Percentiles rank a stretch among this genome's conserved stretches.
phyloP scores from a whole-genome alignment of 2,888 invertebrate genomes.

The Hypselothyrea guttata region DNA sequence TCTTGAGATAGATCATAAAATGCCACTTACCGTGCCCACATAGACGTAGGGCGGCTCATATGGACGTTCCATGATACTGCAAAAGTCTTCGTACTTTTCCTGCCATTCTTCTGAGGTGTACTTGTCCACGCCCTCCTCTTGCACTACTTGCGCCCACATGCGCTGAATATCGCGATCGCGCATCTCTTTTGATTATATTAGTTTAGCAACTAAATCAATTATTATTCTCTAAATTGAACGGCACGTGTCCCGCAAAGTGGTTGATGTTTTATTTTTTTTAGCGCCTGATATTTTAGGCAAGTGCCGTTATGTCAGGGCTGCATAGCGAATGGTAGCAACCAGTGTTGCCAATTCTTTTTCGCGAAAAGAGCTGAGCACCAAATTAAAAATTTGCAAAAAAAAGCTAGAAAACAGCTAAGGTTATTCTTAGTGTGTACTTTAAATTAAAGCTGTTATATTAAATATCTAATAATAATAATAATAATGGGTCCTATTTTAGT shows the following conservation, averaged over 20 bases:
- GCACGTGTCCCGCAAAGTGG: not conserved
- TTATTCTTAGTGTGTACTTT: too few relatives aligned
- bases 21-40: constrained; percentile 19
- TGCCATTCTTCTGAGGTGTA: constrained; percentile 30
- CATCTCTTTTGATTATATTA: constrained; percentile 12
- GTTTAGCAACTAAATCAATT: not conserved
- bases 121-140: constrained; percentile 5
- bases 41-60: constrained; percentile 10
- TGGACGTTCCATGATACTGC: constrained; percentile 23
- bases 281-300: constrained; percentile 7
- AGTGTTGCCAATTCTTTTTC: too few relatives aligned
- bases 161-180: constrained; percentile 22
- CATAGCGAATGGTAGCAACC: too few relatives aligned
- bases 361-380: too few relatives aligned
- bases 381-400: too few relatives aligned
- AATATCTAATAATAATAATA: too few relatives aligned
- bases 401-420: too few relatives aligned
- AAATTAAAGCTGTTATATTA: too few relatives aligned
- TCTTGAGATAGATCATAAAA: too few relatives aligned
- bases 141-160: constrained; percentile 32
- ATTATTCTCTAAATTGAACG: not conserved
- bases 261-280: not conserved
- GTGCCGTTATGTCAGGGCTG: constrained; percentile 24
- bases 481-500: too few relatives aligned
- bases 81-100: constrained; percentile 18